Base-by-base conservation (phyloP, 1,140 invertebrate species). In the Drosophila ogumai region DNA sequence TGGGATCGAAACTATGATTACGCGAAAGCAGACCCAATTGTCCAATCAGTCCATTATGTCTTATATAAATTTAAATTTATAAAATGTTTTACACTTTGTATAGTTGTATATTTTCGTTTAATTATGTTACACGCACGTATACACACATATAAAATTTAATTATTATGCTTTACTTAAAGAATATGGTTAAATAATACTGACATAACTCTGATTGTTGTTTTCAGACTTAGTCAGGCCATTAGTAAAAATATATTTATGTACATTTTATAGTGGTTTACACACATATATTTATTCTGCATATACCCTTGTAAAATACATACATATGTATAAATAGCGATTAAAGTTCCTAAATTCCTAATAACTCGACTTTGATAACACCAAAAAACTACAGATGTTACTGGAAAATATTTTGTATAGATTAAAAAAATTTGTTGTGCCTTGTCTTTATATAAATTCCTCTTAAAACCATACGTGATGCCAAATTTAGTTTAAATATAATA, bases 71-170 rank as follows among this genome's bases (percentile, higher is more conserved):
- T 31, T 50, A 5, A 28, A 31, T 17, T 38, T 6, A 66, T 52
- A 46, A 19, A 55, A 25, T 49, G 12, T 59, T 67, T 56, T 38
- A 36, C 76, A 74, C 75, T 63, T 66, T 68, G 81, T 75, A 78
- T 69, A 86, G 59, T 81, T 71, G 57, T 86, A 74, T 85, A 87
- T 84, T 82, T 81, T 79, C 67, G 36, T 75, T 66, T 43, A 85
- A 86, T 81, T 85, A 78, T 72, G 77, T 85, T 86, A 85, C 82
- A 85, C 82, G 55, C 76, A 82, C 71, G 74, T 49, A 86, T 75
- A 85, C 82, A 85, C 66, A 75, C 38, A 86, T 66, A 86, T 69
- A 50, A 75, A 82, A 82, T 79, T 75, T 43, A 25, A 75, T 81
- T 66, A 63, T 65, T 49, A 66, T 81, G 46, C 41, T 61, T 64